Evolutionary conservation across 2,797 vertebrate species (phyloP), one percentile per base, ranked within the genome.

Genomic region (Thaleichthys pacificus): DNA sequence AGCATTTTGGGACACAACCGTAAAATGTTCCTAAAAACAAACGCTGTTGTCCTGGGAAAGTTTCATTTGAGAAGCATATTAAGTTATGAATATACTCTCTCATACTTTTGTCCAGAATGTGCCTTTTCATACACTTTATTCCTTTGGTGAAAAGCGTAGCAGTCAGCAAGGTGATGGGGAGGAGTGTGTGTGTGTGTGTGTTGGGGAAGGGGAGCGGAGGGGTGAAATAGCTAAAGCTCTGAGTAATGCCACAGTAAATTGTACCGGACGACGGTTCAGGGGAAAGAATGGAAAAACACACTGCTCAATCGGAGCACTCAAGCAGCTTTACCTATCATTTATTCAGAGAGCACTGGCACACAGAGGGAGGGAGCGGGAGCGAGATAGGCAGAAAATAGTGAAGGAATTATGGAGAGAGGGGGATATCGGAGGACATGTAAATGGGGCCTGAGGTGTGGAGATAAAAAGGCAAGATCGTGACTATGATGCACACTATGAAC

Each of bases 181-280:
- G 58, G n/a, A 78, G 61, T 54, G 38, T n/a, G 51, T 56, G 51
- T 56, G 51, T 51, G 49, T 51, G 49, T 51, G 15, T 56, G 51
- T n/a, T 17, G 15, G 51, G 81, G 17, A 14, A 30, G 32, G 28
- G 54, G 54, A 57, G 15, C 5, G 17, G 19, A 5, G 28, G 28
- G 30, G 54, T 51, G 67, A 22, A 22, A 84, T 63, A 70, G 75
- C 78, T 78, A 76, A 74, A 82, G 70, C 70, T 81, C 76, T 73
- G 80, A 82, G 82, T 87, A 84, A 88, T 80, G 73, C 71, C 74
- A 42, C 54, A 78, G 76, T 85, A 85, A 84, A 85, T 85, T 82
- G 80, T 74, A 78, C 67, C 72, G 71, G 68, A 76, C 78, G 77
- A 85, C 77, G 82, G 77, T 82, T 82, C 76, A 73, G 75, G 51